Percentiles rank a stretch among this genome's conserved stretches.
Evolutionary conservation across 2,888 invertebrate species (phyloP).

Genomic region (Macrosiphum euphorbiae): DNA sequence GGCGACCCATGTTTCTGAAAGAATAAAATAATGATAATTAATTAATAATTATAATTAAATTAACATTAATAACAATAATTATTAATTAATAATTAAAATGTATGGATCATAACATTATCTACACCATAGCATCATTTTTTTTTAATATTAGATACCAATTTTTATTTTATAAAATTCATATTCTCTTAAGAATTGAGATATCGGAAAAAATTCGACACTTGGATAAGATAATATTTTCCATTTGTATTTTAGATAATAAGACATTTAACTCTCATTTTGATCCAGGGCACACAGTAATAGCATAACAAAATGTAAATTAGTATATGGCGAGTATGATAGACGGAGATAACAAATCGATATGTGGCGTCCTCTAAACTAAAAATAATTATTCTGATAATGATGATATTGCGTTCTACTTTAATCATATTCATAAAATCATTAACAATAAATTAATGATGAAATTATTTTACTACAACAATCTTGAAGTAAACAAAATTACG

Average conservation of each 20-base stretch:
- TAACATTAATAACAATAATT: too few relatives aligned
- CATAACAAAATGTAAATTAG: background rate
- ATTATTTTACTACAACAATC: background rate
- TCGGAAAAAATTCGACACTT: background rate
- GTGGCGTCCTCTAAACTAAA: background rate
- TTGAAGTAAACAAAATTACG: slow-evolving; percentile 10
- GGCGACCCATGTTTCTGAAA: slow-evolving; percentile 52
- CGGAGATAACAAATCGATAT: background rate
- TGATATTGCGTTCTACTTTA: background rate
- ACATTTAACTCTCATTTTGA: background rate
- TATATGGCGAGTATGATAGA: background rate
- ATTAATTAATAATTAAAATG: background rate
- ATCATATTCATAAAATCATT: background rate
- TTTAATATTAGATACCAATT: background rate
- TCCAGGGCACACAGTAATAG: background rate
- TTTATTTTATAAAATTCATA: background rate
- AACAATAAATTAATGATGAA: background rate
- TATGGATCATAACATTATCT: background rate
- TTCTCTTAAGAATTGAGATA: background rate
- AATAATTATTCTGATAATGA: background rate
- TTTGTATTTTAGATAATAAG: background rate
- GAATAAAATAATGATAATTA: background rate
- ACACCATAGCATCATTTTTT: background rate
- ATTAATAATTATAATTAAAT: too few relatives aligned
- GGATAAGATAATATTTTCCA: background rate